phyloP scores from a whole-genome alignment of 1,140 invertebrate genomes.

The Cotesia typhae region DNA sequence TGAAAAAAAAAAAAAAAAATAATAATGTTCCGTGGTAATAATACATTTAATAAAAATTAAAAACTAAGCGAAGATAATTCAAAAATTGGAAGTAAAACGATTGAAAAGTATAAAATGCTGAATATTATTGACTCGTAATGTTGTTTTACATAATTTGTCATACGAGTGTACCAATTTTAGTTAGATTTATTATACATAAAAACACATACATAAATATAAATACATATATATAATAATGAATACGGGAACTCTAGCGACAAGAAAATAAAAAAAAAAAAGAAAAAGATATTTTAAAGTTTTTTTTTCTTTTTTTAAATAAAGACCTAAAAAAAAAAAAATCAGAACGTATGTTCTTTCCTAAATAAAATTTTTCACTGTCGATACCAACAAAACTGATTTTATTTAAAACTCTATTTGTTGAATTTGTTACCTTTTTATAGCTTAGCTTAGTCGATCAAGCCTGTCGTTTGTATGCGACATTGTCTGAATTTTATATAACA shows the following conservation, averaged over 20 bases:
- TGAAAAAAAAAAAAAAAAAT: constrained; percentile 18
- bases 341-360: constrained; percentile 51
- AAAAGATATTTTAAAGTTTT: constrained; percentile 40
- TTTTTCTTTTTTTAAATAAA: constrained; percentile 38
- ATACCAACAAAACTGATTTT: constrained; percentile 57
- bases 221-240: constrained; percentile 4
- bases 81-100: constrained; percentile 26
- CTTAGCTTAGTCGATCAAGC: constrained; percentile 62
- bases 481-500: constrained; percentile 52
- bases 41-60: constrained; percentile 19
- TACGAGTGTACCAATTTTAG: constrained; percentile 51
- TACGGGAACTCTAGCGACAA: constrained; percentile 47
- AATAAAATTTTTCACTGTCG: constrained; percentile 48
- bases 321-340: constrained; percentile 44
- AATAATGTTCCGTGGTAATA: constrained; percentile 18
- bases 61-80: constrained; percentile 15
- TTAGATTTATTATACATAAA: constrained; percentile 42
- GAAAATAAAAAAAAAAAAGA: constrained; percentile 46
- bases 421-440: constrained; percentile 65
- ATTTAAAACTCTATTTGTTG: constrained; percentile 59
- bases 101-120: constrained; percentile 18
- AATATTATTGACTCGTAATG: constrained; percentile 44
- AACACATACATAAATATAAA: no score
- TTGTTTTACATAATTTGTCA: constrained; percentile 40
- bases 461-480: constrained; percentile 51